Evolutionary conservation across 2,888 invertebrate species (phyloP), one percentile per base, ranked within the genome.

Genomic region (Microplitis deprimator): DNA sequence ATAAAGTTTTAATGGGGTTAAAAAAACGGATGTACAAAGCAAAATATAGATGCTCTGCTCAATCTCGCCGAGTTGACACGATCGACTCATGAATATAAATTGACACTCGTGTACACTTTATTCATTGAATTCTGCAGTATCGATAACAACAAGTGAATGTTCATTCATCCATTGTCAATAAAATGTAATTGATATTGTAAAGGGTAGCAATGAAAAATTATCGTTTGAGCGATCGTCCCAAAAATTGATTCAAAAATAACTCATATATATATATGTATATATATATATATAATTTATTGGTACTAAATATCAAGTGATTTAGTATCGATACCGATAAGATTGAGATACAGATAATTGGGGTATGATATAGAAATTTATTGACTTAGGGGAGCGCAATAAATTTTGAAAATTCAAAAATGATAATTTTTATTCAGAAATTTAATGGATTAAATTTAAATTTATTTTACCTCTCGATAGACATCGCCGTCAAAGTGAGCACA

Each of bases 401-500:
- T 29, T 29, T 29, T 0, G 0, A 29, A 29, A 29, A 29, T 29
- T 29, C 3, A 29, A 29, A 29, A 29, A 3, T 29, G 3, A 29
- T 29, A 0, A 29, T 29, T 29, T 29, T 29, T 4, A 29, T 29
- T 29, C 2, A 29, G 0, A 29, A 29, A 3, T 29, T 6, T 20
- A 5, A 64, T 20, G 17, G 17, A 7, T 17, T 16, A 64, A 13
- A n/a, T 61, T 7, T 1, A 7, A 69, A n/a, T 68, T 10, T 65
- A 65, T 68, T 72, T 78, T 75, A 94, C 94, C 94, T 92, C 89
- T 94, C 94, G 72, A 94, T 91, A 83, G 94, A 94, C 91, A 95
- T 94, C 68, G 93, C 93, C 1, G 94, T 94, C 78, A 95, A 91
- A 0, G 94, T 95, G 81, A 94, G 91, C 40, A 94, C 94, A 0